phyloP scores from a whole-genome alignment of 1,140 invertebrate species.

The Adoxophyes honmai region DNA sequence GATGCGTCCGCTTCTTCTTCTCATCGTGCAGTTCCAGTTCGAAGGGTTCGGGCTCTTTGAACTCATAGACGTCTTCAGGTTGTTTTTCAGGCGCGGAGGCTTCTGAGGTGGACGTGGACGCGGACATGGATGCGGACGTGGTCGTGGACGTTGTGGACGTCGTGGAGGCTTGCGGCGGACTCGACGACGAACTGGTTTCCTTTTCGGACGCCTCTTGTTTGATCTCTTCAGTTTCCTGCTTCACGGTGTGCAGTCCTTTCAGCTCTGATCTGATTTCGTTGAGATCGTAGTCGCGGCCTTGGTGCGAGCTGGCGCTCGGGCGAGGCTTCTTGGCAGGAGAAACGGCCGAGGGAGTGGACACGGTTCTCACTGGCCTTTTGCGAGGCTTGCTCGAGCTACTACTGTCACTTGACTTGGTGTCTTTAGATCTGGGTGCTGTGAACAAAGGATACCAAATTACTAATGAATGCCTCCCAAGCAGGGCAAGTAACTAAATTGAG shows the following conservation, averaged over 20 bases:
- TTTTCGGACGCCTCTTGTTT: conserved; percentile 67
- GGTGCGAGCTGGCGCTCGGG: conserved; percentile 32
- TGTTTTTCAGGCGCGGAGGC: conserved; percentile 59
- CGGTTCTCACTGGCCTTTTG: conserved; percentile 53
- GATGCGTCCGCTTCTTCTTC: conserved; percentile 78
- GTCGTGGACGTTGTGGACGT: too few relatives aligned
- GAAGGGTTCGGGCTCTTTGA: conserved; percentile 92
- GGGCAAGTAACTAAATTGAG: not conserved
- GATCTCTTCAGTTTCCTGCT: conserved; percentile 64
- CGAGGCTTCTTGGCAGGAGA: conserved; percentile 55
- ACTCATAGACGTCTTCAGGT: conserved; percentile 90
- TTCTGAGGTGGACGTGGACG: conserved; percentile 35
- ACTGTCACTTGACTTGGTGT: conserved; percentile 61
- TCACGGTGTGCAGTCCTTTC: conserved; percentile 82
- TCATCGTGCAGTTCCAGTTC: conserved; percentile 86
- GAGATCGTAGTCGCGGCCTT: conserved; percentile 85
- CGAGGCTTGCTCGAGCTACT: conserved; percentile 60
- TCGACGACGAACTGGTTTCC: conserved; percentile 32
- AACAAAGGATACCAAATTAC: conserved; percentile 11
- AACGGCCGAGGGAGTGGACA: conserved; percentile 40
- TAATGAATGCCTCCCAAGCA: not conserved
- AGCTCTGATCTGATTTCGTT: conserved; percentile 90
- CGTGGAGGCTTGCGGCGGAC: conserved; percentile 23
- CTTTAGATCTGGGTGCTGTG: conserved; percentile 55
- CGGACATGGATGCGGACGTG: too few relatives aligned